Evolutionary conservation across 2,797 vertebrate species (phyloP).

Genomic region (Diplodus sargus): DNA sequence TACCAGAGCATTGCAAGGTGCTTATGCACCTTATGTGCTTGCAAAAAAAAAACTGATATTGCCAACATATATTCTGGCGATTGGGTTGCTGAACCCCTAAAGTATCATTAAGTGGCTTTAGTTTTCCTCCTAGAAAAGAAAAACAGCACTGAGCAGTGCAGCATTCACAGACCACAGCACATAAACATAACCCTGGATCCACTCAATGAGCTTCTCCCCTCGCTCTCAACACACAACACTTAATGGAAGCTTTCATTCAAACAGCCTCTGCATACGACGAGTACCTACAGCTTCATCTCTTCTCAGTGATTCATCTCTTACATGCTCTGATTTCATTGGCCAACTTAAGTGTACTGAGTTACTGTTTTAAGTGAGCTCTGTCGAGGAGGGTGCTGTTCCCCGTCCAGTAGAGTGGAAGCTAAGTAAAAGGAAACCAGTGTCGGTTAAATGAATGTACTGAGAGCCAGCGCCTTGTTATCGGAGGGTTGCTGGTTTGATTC

Average conservation of each 20-base stretch:
- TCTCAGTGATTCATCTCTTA: conserved; percentile 9
- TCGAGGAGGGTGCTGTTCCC: not conserved
- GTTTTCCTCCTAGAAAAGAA: conserved; percentile 2
- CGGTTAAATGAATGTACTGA: no score
- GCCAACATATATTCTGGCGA: no score
- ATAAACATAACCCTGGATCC: not conserved
- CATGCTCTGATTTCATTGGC: not conserved
- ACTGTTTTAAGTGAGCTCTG: conserved; percentile 8
- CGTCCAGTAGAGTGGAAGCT: not conserved
- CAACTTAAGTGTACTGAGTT: not conserved
- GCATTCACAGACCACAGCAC: no score
- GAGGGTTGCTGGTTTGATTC: no score
- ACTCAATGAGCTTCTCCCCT: conserved; percentile 5
- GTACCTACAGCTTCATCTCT: not conserved
- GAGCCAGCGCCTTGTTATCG: no score
- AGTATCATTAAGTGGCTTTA: not conserved
- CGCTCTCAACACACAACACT: conserved; percentile 12
- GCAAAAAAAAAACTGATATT: no score
- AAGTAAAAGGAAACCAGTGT: not conserved
- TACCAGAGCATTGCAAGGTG: no score
- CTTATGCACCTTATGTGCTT: no score
- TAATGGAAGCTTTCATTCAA: conserved; percentile 49
- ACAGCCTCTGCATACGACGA: conserved; percentile 21
- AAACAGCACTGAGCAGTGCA: not conserved
- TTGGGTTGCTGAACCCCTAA: not conserved